phyloP scores from a whole-genome alignment of 2,797 vertebrate species.

The Cynodonichthys magdalenae region DNA sequence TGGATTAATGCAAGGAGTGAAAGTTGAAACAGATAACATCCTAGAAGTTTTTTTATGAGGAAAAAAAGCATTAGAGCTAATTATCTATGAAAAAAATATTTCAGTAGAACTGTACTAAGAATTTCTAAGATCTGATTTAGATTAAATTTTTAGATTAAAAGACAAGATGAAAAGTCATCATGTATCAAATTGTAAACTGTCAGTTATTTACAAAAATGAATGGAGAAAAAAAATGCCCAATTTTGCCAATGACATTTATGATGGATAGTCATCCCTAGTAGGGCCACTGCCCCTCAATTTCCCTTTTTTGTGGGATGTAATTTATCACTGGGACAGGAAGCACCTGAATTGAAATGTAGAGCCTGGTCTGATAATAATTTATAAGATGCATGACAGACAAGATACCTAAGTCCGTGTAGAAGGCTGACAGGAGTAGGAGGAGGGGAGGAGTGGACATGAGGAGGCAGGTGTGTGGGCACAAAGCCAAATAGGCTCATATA shows the following conservation, averaged over 20 bases:
- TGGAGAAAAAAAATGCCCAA: neutral
- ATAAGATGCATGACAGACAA: constrained; percentile 49
- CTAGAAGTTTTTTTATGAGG: too few species aligned
- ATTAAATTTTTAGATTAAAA: neutral
- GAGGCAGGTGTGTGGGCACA: constrained; percentile 51
- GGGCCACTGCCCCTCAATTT: constrained; percentile 28
- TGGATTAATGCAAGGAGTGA: too few species aligned
- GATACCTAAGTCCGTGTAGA: constrained; percentile 48
- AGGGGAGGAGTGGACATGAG: neutral
- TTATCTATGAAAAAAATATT: neutral
- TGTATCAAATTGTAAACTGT: neutral
- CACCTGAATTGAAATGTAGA: constrained; percentile 39
- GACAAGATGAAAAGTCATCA: neutral
- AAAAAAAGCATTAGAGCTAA: neutral
- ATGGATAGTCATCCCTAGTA: constrained; percentile 7
- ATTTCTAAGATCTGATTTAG: neutral
- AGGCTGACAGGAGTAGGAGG: constrained; percentile 51
- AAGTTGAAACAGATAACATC: too few species aligned
- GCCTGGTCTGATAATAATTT: constrained; percentile 51
- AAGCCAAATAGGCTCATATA: constrained; percentile 27
- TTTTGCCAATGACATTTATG: constrained; percentile 13
- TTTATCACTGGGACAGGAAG: constrained; percentile 55
- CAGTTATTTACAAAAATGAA: neutral
- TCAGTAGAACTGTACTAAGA: neutral
- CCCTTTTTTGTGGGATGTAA: constrained; percentile 34